Evolutionary conservation across 2,888 invertebrate species (phyloP).

Genomic region (Oligia latruncula): DNA sequence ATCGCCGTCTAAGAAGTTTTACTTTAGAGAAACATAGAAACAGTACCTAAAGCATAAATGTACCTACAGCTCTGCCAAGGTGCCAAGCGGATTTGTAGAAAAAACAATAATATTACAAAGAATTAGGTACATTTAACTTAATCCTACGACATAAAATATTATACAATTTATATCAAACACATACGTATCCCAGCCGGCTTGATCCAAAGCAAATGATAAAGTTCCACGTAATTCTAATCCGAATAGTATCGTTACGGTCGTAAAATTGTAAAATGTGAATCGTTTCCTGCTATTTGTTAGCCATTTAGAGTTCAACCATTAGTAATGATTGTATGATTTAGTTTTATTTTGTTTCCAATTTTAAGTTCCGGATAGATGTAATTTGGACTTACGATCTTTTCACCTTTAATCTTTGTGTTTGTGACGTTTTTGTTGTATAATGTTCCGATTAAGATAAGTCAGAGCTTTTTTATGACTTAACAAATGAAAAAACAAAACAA

Average conservation of each 20-base stretch:
- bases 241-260: slow-evolving; percentile 44
- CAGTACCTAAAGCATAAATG: background rate
- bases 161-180: slow-evolving; percentile 1
- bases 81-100: background rate
- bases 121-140: background rate
- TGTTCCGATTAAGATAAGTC: background rate
- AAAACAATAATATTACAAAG: background rate
- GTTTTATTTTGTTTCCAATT: slow-evolving; percentile 53
- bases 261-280: slow-evolving; percentile 60
- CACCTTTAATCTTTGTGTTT: slow-evolving; percentile 20
- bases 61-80: no score
- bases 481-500: background rate
- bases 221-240: slow-evolving; percentile 57
- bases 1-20: background rate
- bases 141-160: slow-evolving; percentile 1
- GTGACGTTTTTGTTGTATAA: background rate
- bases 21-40: background rate
- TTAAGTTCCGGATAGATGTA: slow-evolving; percentile 42
- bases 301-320: slow-evolving; percentile 54
- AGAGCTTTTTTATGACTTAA: background rate
- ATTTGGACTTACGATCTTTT: slow-evolving; percentile 29
- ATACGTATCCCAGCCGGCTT: slow-evolving; percentile 8
- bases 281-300: slow-evolving; percentile 66
- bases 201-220: slow-evolving; percentile 54
- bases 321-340: slow-evolving; percentile 55